phyloP scores from a whole-genome alignment of 2,888 invertebrate genomes.

The Calameuta filiformis region DNA sequence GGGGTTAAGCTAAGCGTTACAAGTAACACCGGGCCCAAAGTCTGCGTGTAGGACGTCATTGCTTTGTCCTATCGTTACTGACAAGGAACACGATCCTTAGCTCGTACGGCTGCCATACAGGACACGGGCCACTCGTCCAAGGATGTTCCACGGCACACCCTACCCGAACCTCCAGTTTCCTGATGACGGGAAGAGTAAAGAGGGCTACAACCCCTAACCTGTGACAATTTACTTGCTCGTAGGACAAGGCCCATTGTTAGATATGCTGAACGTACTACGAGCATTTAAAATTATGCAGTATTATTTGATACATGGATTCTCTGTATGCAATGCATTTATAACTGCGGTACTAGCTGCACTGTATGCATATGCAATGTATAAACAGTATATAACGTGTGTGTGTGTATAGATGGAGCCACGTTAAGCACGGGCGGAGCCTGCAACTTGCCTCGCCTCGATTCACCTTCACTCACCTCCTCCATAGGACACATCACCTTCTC shows the following conservation, averaged over 20 bases:
- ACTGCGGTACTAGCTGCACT: neutral
- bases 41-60: slow-evolving; percentile 42
- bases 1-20: slow-evolving; percentile 19
- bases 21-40: slow-evolving; percentile 16
- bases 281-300: neutral
- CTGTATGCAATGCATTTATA: neutral
- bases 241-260: slow-evolving; percentile 10
- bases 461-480: slow-evolving; percentile 9
- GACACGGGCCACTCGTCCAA: slow-evolving; percentile 42
- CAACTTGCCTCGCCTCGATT: neutral
- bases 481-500: slow-evolving; percentile 13
- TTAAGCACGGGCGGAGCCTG: slow-evolving; percentile 10
- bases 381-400: neutral
- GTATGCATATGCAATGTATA: neutral
- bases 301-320: neutral
- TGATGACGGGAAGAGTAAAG: neutral
- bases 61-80: slow-evolving; percentile 43
- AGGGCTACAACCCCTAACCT: slow-evolving; percentile 1
- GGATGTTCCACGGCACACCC: slow-evolving; percentile 42
- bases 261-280: neutral
- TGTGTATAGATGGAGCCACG: neutral
- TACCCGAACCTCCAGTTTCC: slow-evolving; percentile 14
- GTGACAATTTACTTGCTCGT: slow-evolving; percentile 21
- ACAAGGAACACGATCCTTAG: slow-evolving; percentile 28
- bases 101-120: slow-evolving; percentile 19